Conservation (phyloP, 1,140 invertebrate species). For the Papilio dardanus region DNA sequence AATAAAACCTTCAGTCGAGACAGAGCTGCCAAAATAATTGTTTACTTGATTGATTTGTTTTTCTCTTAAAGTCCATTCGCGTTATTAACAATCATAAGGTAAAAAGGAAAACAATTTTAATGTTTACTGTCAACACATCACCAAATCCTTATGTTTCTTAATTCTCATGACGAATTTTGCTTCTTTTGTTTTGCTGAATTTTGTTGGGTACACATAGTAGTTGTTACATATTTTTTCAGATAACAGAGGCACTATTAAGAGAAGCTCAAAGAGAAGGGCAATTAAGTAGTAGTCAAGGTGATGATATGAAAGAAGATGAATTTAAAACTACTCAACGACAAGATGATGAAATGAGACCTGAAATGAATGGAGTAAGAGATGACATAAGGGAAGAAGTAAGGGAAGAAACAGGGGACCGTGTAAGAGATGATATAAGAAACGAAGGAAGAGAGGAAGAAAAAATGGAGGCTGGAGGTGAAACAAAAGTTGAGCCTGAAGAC, state of each 20-base stretch:
- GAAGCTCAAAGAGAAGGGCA: conserved; percentile 29
- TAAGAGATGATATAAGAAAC: neutral
- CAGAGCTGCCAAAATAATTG: too few relatives aligned
- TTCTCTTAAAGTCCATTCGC: too few relatives aligned
- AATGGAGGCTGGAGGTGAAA: too few relatives aligned
- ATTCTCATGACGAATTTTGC: too few relatives aligned
- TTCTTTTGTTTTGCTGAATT: too few relatives aligned
- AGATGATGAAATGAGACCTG: neutral
- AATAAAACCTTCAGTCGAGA: too few relatives aligned
- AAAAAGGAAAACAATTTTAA: too few relatives aligned
- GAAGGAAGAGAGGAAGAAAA: neutral
- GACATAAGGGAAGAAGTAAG: neutral
- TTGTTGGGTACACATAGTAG: too few relatives aligned
- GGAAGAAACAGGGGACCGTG: neutral
- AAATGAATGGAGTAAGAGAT: neutral
- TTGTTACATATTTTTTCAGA: conserved; percentile 14
- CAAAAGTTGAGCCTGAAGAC: neutral
- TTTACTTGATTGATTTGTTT: too few relatives aligned
- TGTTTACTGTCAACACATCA: too few relatives aligned
- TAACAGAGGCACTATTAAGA: conserved; percentile 17
- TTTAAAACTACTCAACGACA: conserved; percentile 2
- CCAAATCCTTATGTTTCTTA: too few relatives aligned
- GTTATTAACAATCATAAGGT: too few relatives aligned
- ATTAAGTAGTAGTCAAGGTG: conserved; percentile 4
- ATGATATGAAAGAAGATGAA: conserved; percentile 22